Base-by-base conservation (phyloP, 2,888 invertebrate species). In the Sipunculus nudus region DNA sequence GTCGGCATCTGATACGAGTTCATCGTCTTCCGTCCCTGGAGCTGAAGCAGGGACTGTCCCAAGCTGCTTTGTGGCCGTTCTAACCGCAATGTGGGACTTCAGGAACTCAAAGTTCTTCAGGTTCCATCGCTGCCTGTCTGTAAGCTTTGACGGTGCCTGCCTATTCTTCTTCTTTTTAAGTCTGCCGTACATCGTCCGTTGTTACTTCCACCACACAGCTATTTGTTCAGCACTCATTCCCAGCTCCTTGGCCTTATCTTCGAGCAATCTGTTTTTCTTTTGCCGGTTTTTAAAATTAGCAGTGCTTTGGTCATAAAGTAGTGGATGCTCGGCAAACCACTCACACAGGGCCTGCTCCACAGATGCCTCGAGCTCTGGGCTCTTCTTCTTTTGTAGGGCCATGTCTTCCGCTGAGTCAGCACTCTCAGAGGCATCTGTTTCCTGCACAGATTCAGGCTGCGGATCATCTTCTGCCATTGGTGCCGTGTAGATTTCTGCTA, bases 391-490 rank as follows among this genome's bases (percentile, higher is more conserved):
- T 21, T 16, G 13, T 10, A 19, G 10, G 8, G 19, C 43, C 19
- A n/a, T 16, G 8, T 21, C 32, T 13, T 25, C 23, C 32, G 32
- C 23, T 16, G 32, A 10, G 35, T 38, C 3, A 35, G 2, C 23
- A 3, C 19, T 28, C n/a, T n/a, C n/a, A n/a, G n/a, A n/a, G n/a
- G n/a, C n/a, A n/a, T n/a, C n/a, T n/a, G n/a, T n/a, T n/a, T n/a
- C n/a, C n/a, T n/a, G n/a, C n/a, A n/a, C n/a, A n/a, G n/a, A n/a
- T n/a, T n/a, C n/a, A n/a, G n/a, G n/a, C n/a, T n/a, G n/a, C n/a
- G n/a, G n/a, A 5, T 32, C 50, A 50, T 38, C 38, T 16, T n/a
- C 10, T 50, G 50, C 35, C 35, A 35, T 50, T 28, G 50, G 50
- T 16, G 19, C 13, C 3, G 31, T 50, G n/a, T n/a, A n/a, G n/a